Evolutionary conservation across 2,888 invertebrate species (phyloP), one percentile per base, ranked within the genome.

Genomic region (Heliothis peltigera): DNA sequence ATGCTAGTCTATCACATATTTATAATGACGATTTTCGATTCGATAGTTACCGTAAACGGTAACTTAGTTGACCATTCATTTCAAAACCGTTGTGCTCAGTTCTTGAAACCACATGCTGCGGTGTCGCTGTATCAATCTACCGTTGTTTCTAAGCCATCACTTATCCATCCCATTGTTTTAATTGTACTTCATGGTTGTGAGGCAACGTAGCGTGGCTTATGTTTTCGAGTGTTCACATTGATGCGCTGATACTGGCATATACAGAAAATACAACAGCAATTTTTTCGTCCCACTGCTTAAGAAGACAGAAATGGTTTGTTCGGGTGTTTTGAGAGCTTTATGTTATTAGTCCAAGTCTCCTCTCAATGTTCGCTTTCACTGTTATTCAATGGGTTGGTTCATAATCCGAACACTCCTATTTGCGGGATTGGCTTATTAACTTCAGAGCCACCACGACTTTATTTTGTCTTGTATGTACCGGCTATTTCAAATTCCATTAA

Each of bases 61-160:
- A 0, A 8, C 32, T 3, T 19, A 44, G 19, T 17, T 66, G 28
- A 17, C 15, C 5, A 63, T 17, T 12, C 8, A 44, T 21, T 46
- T 35, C 21, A 17, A 46, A 69, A 55, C 70, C 19, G 57, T 51
- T 19, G 15, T 10, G 28, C 5, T 56, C 19, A 19, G 18, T 39
- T 54, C 22, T 42, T 25, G 7, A 42, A 55, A 58, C 51, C 54
- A 72, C 63, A 55, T 55, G 15, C 54, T 62, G 46, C 54, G 43
- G 43, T 10, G n/a, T 4, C 8, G 12, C 3, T 22, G 8, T 39
- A 25, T 17, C 19, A 19, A 52, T 46, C 35, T 51, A 19, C 71
- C 58, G 54, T 63, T 58, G 35, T 39, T 25, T 46, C 54, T 35
- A 12, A 43, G 57, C 35, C 32, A 51, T 2, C 12, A 12, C n/a